Conservation (phyloP, 2,888 invertebrate species). For the Andricus curvator region DNA sequence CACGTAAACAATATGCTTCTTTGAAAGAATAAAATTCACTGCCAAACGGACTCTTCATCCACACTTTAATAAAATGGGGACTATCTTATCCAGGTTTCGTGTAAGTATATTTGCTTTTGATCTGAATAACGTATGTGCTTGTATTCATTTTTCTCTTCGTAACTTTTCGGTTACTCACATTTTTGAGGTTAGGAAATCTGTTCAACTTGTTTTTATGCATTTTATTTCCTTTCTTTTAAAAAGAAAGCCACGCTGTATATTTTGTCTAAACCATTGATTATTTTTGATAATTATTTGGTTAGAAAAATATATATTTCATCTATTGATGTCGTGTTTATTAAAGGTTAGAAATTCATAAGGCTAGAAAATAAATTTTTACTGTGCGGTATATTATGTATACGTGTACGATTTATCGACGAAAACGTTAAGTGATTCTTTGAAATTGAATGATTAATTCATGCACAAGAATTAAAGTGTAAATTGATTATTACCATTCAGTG, state of each 20-base stretch:
- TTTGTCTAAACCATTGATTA: background rate
- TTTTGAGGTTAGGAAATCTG: conserved; percentile 29
- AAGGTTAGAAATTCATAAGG: background rate
- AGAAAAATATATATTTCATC: background rate
- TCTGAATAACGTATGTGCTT: background rate
- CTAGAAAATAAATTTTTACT: background rate
- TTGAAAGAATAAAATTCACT: conserved; percentile 43
- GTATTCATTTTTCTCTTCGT: background rate
- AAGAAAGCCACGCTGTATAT: background rate
- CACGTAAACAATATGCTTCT: conserved; percentile 50
- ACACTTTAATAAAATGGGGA: conserved; percentile 46
- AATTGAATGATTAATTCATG: conserved; percentile 66
- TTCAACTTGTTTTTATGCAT: conserved; percentile 11
- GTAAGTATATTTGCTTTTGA: conserved; percentile 42
- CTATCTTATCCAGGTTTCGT: conserved; percentile 51
- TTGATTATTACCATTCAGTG: conserved; percentile 69
- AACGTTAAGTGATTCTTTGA: conserved; percentile 61
- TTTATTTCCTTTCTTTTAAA: background rate
- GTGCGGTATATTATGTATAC: background rate
- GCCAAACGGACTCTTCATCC: conserved; percentile 16
- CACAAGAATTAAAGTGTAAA: conserved; percentile 56
- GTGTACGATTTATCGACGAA: background rate
- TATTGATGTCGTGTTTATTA: background rate
- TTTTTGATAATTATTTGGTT: background rate
- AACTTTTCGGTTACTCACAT: conserved; percentile 47